These are phyloP conservation scores for Dromococcyx pavoninus DNA, from an alignment of 2,797 vertebrate genomes.

Conservation along the genomic window DNA sequence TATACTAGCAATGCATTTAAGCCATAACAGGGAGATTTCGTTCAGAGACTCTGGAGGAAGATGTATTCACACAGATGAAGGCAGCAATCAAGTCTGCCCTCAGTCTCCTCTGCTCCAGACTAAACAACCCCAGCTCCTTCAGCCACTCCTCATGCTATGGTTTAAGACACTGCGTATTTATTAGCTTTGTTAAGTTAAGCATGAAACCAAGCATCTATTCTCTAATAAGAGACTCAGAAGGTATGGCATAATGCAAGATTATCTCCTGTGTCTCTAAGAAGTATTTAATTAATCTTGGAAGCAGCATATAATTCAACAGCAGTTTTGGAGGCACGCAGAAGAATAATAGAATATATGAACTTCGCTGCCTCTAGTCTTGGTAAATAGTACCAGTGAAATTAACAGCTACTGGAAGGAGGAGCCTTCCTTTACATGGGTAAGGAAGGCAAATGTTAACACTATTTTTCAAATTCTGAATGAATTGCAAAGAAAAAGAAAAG, in stretches of 20 bases:
- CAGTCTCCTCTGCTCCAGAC: no score
- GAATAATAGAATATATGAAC: not conserved
- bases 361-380: not conserved
- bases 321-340: not conserved
- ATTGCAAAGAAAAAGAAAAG: not conserved
- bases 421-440: not conserved
- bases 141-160: no score
- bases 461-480: slow-evolving; percentile 11
- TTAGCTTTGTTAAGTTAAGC: slow-evolving; percentile 29
- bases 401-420: not conserved
- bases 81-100: no score
- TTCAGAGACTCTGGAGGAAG: slow-evolving; percentile 66
- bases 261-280: slow-evolving; percentile 2
- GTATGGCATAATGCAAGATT: not conserved
- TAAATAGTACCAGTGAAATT: not conserved
- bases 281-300: slow-evolving; percentile 27
- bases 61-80: no score
- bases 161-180: slow-evolving; percentile 63
- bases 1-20: slow-evolving; percentile 65
- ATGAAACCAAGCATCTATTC: not conserved
- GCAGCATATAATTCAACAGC: not conserved
- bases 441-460: not conserved
- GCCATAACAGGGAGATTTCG: slow-evolving; percentile 70
- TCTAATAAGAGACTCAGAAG: not conserved
- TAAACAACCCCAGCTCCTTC: no score